Percentiles rank a stretch among this genome's conserved stretches.
Evolutionary conservation across 2,797 vertebrate genomes (phyloP).

Genomic region (Cossypha heuglini): DNA sequence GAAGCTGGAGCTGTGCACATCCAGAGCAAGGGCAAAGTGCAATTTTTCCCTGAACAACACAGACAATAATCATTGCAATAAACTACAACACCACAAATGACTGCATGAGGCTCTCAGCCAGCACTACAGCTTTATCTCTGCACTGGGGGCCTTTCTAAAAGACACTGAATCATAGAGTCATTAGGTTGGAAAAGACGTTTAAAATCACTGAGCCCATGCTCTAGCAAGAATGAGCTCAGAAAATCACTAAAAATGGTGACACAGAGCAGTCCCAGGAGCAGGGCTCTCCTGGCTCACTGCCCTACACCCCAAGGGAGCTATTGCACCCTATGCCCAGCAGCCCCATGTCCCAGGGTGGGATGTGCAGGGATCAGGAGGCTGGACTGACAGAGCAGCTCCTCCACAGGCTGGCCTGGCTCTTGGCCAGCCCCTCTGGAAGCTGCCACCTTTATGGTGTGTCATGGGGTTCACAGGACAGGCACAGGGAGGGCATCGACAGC

Average conservation of each 20-base stretch:
- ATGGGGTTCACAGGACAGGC: rapidly evolving
- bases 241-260: neutral
- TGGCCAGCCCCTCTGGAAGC: neutral
- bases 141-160: neutral
- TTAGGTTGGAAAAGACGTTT: neutral
- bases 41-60: neutral
- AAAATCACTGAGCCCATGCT: neutral
- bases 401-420: neutral
- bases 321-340: neutral
- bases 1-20: neutral
- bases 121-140: rapidly evolving
- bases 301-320: rapidly evolving
- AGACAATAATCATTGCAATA: neutral
- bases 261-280: rapidly evolving
- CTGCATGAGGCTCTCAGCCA: neutral
- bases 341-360: neutral
- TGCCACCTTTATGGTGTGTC: rapidly evolving
- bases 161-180: neutral
- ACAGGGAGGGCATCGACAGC: neutral
- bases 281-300: neutral
- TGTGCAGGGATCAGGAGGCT: neutral
- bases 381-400: neutral
- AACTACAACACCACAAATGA: neutral
- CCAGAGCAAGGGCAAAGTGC: neutral
- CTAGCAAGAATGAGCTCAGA: neutral